Evolutionary conservation across 2,797 vertebrate genomes (phyloP).

Genomic region (Choloepus didactylus): DNA sequence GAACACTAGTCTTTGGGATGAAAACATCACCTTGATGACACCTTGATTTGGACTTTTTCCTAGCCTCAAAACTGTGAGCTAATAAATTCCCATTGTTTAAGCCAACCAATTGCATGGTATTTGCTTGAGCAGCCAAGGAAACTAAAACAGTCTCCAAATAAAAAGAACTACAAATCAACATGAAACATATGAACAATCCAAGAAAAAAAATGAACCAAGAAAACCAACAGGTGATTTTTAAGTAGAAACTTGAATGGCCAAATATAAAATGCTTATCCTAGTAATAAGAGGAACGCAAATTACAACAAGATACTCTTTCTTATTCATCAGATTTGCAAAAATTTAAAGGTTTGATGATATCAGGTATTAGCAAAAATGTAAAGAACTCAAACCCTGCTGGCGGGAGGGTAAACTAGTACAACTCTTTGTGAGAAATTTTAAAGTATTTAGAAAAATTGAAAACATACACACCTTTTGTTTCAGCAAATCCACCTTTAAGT

Average conservation of each 20-base stretch:
- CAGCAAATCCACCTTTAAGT: neutral
- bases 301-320: neutral
- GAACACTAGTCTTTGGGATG: no score
- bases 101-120: no score
- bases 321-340: neutral
- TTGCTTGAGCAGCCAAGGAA: no score
- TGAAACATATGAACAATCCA: neutral
- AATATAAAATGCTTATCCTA: neutral
- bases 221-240: neutral
- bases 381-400: neutral
- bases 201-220: slow-evolving; percentile 5
- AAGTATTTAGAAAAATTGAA: neutral
- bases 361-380: neutral
- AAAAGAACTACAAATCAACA: slow-evolving; percentile 12
- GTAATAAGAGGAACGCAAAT: neutral
- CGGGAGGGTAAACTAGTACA: neutral
- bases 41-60: no score
- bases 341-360: neutral
- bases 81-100: no score
- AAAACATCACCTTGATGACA: no score
- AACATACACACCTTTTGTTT: neutral
- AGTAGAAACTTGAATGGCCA: neutral
- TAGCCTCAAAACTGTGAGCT: no score
- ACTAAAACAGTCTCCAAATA: neutral
- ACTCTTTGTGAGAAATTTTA: slow-evolving; percentile 21